Evolutionary conservation across 2,113 vertebrate species (phyloP).

Genomic region (Percina caprodes): DNA sequence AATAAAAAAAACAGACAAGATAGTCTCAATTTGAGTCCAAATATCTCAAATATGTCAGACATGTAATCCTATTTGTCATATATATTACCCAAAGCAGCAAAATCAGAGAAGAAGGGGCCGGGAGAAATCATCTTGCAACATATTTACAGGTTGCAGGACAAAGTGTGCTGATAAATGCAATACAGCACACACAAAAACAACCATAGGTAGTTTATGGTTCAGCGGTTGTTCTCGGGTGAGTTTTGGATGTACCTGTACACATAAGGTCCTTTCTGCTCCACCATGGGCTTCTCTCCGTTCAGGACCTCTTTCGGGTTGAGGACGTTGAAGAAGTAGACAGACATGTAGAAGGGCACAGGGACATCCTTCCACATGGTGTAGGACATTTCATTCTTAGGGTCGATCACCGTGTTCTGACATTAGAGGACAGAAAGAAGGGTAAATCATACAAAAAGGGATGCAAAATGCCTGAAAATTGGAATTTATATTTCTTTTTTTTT

Average conservation of each 20-base stretch:
- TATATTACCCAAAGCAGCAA: too few relatives aligned
- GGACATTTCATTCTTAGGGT: conserved; percentile 87
- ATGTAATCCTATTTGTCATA: background rate
- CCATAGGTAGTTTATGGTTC: background rate
- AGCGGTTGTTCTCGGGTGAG: background rate
- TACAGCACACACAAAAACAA: background rate
- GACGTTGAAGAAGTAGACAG: conserved; percentile 89
- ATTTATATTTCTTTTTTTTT: too few relatives aligned
- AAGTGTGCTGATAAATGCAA: conserved; percentile 22
- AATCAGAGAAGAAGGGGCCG: background rate
- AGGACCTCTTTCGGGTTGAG: conserved; percentile 88
- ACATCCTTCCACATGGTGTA: conserved; percentile 95
- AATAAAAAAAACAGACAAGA: background rate
- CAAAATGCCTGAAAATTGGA: background rate
- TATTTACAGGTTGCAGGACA: background rate
- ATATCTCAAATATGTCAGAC: background rate
- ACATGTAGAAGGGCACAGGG: conserved; percentile 93
- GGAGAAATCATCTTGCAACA: background rate
- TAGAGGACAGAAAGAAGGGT: background rate
- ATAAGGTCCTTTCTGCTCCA: conserved; percentile 91
- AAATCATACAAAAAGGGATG: too few relatives aligned
- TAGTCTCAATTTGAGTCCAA: background rate
- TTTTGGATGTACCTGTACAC: conserved; percentile 90
- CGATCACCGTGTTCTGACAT: conserved; percentile 89
- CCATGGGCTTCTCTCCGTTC: conserved; percentile 83